Evolutionary conservation across 2,113 vertebrate species (phyloP).

Genomic region (Xyrauchen texanus): DNA sequence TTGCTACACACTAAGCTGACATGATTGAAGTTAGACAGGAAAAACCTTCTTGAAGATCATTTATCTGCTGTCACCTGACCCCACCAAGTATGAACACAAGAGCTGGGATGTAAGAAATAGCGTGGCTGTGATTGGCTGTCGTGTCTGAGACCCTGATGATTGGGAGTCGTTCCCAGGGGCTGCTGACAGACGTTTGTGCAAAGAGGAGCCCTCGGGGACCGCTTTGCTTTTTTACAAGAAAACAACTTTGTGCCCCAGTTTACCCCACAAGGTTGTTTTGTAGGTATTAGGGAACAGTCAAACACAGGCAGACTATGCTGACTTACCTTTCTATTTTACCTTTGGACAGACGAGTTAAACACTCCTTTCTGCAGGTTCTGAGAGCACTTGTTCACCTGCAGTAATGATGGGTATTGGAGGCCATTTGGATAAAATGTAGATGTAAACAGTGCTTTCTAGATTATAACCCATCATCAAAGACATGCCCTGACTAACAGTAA

Average conservation of each 20-base stretch:
- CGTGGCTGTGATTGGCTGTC: constrained; percentile 59
- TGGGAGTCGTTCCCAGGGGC: constrained; percentile 59
- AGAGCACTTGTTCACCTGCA: constrained; percentile 39
- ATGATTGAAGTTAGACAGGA: too few species aligned
- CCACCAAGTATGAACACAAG: too few species aligned
- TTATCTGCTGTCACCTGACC: too few species aligned
- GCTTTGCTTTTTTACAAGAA: constrained; percentile 63
- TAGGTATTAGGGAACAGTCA: constrained; percentile 60
- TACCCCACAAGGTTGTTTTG: constrained; percentile 64
- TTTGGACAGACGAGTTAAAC: constrained; percentile 43
- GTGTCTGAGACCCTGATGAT: constrained; percentile 58
- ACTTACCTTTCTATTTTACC: constrained; percentile 55
- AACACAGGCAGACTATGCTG: constrained; percentile 56
- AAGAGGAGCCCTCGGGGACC: constrained; percentile 60
- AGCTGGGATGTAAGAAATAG: constrained; percentile 20
- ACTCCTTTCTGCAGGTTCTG: constrained; percentile 33
- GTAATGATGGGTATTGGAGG: constrained; percentile 30
- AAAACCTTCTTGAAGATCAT: too few species aligned
- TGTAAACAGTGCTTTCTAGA: constrained; percentile 32
- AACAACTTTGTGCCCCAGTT: constrained; percentile 63
- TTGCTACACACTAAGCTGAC: too few species aligned
- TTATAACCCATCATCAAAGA: neutral
- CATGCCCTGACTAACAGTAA: neutral
- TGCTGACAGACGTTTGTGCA: constrained; percentile 58
- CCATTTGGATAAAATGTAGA: constrained; percentile 31